Base-by-base conservation (phyloP, 2,797 vertebrate species). In the Dromococcyx pavoninus region DNA sequence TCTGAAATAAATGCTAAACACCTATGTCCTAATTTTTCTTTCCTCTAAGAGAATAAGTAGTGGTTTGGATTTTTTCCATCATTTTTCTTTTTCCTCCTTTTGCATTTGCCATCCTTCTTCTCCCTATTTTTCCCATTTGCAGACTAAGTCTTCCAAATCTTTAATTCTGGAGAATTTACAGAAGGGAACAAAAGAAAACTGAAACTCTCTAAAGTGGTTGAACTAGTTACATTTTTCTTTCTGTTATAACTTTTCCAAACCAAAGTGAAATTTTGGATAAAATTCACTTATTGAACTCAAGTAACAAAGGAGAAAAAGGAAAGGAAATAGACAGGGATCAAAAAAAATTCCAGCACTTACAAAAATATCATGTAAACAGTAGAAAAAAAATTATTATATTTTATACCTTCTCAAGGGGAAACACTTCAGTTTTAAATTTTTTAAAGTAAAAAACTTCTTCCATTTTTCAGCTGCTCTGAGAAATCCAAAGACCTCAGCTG, bases 221-320 rank as follows among this genome's bases (percentile, higher is more conserved):
- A 84, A 72, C 33, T 85, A 73, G 88, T 93, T 96, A 95, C 50
- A 79, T 89, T 94, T 96, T 95, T 96, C 73, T 73, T 93, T 93
- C 76, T 92, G 17, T 73, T 86, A 53, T 0, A 79, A 27, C 35
- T 91, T 82, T 92, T 94, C 94, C 91, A 96, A 96, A 90, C 71
- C 71, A 93, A 96, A 94, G 79, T 71, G 50, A 93, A 96, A 90
- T 84, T 94, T 46, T 96, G 91, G 93, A 85, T 88, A 87, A 64
- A 53, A n/a, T 82, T 90, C 64, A 58, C 39, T 90, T 93, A 74
- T 76, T 93, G 81, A 90, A 79, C 44, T 73, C 18, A 76, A 92
- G 73, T 18, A 86, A 73, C 35, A 94, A 84, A 78, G 88, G 77
- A 15, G 12, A 83, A 93, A 82, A 93, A 92, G 51, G 22, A 86